Conservation (phyloP, 2,888 invertebrate species). For the Phytoseiulus persimilis region DNA sequence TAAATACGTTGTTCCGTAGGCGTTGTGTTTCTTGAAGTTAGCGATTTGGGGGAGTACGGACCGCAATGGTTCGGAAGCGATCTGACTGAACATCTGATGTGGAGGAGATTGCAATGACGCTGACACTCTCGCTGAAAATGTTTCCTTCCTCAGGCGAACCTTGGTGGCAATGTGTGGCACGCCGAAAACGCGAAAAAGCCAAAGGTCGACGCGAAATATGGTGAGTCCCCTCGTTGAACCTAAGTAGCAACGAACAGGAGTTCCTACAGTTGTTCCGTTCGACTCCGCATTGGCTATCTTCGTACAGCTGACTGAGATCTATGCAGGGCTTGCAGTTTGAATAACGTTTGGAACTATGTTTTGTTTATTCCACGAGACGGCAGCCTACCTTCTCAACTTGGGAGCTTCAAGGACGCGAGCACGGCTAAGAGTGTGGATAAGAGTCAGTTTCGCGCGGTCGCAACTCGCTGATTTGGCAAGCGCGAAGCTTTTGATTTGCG, state of each 20-base stretch:
- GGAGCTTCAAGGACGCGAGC: background rate
- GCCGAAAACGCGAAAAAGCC: constrained; percentile 31
- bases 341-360: background rate
- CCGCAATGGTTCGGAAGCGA: too few relatives aligned
- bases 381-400: background rate
- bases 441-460: background rate
- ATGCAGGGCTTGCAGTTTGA: background rate
- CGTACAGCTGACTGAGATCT: background rate
- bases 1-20: background rate
- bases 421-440: background rate
- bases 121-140: background rate
- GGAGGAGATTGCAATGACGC: too few relatives aligned
- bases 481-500: background rate
- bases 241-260: background rate
- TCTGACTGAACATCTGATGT: too few relatives aligned
- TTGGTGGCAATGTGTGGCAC: constrained; percentile 36
- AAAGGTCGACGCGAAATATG: constrained; percentile 21
- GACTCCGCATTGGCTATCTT: background rate
- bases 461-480: background rate
- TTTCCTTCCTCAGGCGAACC: background rate
- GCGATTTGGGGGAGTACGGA: too few relatives aligned
- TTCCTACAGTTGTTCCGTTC: background rate
- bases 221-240: background rate
- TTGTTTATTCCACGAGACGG: constrained; percentile 5
- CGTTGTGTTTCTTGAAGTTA: background rate